Percentiles rank a stretch among this genome's conserved stretches.
phyloP scores from a whole-genome alignment of 2,113 vertebrate species.

The Stomatorhinus ivindoensis region DNA sequence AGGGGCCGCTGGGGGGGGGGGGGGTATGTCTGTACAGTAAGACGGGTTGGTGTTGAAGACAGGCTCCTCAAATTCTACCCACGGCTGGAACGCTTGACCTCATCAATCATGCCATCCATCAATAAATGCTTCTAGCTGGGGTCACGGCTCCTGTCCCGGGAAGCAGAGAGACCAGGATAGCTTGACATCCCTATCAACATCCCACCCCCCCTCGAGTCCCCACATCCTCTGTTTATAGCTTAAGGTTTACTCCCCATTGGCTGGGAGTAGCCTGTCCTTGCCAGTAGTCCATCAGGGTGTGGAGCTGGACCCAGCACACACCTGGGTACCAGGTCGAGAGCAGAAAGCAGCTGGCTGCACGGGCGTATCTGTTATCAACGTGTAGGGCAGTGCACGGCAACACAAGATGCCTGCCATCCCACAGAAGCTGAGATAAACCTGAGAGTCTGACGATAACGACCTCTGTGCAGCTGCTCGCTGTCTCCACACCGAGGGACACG shows the following conservation, averaged over 20 bases:
- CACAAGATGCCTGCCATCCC: neutral
- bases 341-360: neutral
- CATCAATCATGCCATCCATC: neutral
- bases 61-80: neutral
- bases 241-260: neutral
- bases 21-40: neutral
- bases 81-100: neutral
- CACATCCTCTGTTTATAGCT: neutral
- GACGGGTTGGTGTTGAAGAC: neutral
- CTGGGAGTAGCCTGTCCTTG: neutral
- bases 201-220: neutral
- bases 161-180: neutral
- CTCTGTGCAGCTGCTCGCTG: neutral
- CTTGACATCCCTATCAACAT: neutral
- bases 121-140: neutral
- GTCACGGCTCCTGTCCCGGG: neutral
- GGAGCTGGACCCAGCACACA: neutral
- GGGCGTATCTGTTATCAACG: neutral
- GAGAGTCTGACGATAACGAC: neutral
- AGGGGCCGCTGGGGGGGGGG: neutral
- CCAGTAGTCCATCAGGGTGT: neutral
- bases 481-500: neutral
- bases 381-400: neutral
- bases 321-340: neutral
- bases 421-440: neutral